Evolutionary conservation across 30 jellyfish, hydroid and myxozoan species (phyloP), one percentile per base, ranked within the genome.

Genomic region (Chrysaora quinquecirrha): DNA sequence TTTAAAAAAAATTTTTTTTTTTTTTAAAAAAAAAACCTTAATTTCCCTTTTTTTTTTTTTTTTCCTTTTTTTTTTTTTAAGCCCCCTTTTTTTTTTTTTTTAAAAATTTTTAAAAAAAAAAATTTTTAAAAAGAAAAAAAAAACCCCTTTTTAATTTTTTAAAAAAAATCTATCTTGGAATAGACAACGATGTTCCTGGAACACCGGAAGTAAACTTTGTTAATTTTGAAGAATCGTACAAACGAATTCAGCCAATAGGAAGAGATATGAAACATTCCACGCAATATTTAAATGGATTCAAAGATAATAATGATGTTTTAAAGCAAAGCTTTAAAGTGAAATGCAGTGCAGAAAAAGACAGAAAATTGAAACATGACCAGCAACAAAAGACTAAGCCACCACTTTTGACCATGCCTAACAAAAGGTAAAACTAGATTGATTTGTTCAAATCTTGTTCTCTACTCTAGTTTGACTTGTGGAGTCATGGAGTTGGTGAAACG

Each of bases 151-250:
- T n/a, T n/a, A n/a, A n/a, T n/a, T n/a, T n/a, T n/a, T n/a, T n/a
- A n/a, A n/a, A n/a, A n/a, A n/a, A n/a, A n/a, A n/a, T n/a, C 61
- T 92, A 73, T 78, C 96, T 85, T 11, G 98, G 98, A 28, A 71
- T 92, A 24, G 98, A 92, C 80, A 86, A 91, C 66, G 35, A 84
- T 48, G 96, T 64, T 32, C 98, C 98, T 0, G 98, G 90, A 18
- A 92, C 98, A 1, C 98, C 98, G 3, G 98, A 92, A 58, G 95
- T 92, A 49, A 80, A 79, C 48, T 30, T 52, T 0, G 48, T 64
- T 22, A 30, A 9, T 21, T 52, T 56, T 23, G 92, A 82, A 25
- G 85, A 82, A 2, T 12, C 47, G 9, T 68, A 21, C 80, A 16
- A 20, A 20, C 68, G 68, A 20, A 20, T 20, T 9, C 68, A 52